Percentiles rank a stretch among this genome's conserved stretches.
Evolutionary conservation across 2,888 invertebrate species (phyloP).

Genomic region (Pyrochroa serraticornis): DNA sequence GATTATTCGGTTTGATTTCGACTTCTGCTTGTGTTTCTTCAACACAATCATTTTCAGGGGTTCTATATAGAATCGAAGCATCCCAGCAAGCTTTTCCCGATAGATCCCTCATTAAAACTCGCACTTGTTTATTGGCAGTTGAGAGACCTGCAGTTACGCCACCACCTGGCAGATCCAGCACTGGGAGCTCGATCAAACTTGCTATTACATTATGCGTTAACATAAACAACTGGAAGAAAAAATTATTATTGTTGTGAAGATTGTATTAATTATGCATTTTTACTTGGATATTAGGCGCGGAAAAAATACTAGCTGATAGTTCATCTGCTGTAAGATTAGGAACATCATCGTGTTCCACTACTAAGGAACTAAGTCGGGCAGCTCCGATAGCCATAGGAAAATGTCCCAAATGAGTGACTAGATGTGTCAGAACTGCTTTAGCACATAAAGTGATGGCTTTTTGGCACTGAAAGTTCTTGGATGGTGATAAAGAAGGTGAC

Average conservation of each 20-base stretch:
- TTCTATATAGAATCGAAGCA: constrained; percentile 86
- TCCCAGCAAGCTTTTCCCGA: constrained; percentile 97
- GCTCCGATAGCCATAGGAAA: constrained; percentile 93
- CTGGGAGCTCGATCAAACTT: constrained; percentile 88
- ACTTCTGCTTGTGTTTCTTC: constrained; percentile 7
- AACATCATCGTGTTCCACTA: constrained; percentile 91
- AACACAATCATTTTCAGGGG: constrained; percentile 60
- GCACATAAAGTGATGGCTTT: constrained; percentile 66
- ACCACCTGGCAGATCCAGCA: constrained; percentile 79
- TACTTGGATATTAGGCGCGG: constrained; percentile 81
- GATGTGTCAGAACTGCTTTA: constrained; percentile 74
- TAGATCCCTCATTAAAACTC: constrained; percentile 86
- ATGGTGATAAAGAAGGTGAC: constrained; percentile 59
- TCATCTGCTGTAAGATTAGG: constrained; percentile 76
- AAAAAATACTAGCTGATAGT: constrained; percentile 78
- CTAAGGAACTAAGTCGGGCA: constrained; percentile 84
- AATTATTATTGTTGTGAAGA: constrained; percentile 4
- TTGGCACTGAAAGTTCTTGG: constrained; percentile 60
- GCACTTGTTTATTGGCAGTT: constrained; percentile 77
- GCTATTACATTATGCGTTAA: constrained; percentile 82
- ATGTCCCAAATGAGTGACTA: constrained; percentile 91
- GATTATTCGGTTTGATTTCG: constrained; percentile 14
- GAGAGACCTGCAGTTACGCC: constrained; percentile 77
- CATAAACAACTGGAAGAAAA: constrained; percentile 75
- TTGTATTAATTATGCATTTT: constrained; percentile 9